A percentile compares a stretch with the other conserved stretches of the same genome.
phyloP scores from a whole-genome alignment of 1,140 invertebrate species.

The Tribolium madens region DNA sequence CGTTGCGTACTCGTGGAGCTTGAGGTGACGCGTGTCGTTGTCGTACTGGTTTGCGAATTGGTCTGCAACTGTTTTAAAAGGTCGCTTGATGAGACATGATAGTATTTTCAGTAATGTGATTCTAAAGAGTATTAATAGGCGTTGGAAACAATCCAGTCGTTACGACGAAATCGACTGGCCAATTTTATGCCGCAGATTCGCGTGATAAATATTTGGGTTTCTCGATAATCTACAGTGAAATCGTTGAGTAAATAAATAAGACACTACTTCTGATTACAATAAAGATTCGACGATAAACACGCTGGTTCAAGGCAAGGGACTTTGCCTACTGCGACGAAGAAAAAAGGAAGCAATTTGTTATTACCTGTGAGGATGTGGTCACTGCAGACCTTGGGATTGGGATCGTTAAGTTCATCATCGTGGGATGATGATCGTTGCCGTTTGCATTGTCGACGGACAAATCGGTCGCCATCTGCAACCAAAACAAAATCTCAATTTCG shows the following conservation, averaged over 20 bases:
- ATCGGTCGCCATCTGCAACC: constrained; percentile 60
- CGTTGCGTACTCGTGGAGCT: constrained; percentile 59
- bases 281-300: constrained; percentile 4
- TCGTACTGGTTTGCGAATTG: constrained; percentile 63
- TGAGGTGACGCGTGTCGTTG: constrained; percentile 61
- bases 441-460: constrained; percentile 57
- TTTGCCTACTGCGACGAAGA: background rate
- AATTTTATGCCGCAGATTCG: constrained; percentile 8
- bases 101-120: constrained; percentile 54
- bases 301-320: background rate
- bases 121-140: constrained; percentile 24
- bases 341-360: constrained; percentile 31
- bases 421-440: constrained; percentile 53
- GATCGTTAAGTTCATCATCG: constrained; percentile 54
- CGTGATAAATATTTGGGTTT: constrained; percentile 14
- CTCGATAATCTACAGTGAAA: background rate
- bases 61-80: constrained; percentile 60
- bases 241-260: constrained; percentile 22
- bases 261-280: constrained; percentile 16
- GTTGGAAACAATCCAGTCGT: constrained; percentile 25
- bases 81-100: constrained; percentile 49
- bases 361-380: constrained; percentile 60
- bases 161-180: constrained; percentile 22
- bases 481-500: constrained; percentile 15
- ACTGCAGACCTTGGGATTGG: constrained; percentile 52